phyloP scores from a whole-genome alignment of 2,113 vertebrate genomes.

The Paralichthys olivaceus region DNA sequence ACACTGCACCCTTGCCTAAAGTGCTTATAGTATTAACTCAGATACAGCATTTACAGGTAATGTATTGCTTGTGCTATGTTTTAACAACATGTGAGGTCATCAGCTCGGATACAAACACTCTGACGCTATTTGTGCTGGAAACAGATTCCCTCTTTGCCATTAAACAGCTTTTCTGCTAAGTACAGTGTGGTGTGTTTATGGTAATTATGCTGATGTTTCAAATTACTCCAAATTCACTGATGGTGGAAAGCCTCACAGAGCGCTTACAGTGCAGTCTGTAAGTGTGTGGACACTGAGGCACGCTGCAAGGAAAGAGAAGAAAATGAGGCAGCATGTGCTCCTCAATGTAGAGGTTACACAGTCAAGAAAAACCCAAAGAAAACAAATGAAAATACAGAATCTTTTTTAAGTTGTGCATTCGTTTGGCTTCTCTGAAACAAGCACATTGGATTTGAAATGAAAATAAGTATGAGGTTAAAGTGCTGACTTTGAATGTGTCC shows the following conservation, averaged over 20 bases:
- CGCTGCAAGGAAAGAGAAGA: not conserved
- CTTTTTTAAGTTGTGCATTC: not conserved
- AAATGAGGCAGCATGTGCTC: not conserved
- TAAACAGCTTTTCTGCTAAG: slow-evolving; percentile 3
- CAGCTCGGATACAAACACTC: not conserved
- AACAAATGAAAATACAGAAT: not conserved
- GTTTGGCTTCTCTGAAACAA: not conserved
- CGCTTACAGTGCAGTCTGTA: not conserved
- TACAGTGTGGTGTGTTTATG: slow-evolving; percentile 11
- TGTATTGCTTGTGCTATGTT: slow-evolving; percentile 11
- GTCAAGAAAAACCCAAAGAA: not conserved
- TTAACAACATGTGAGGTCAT: slow-evolving; percentile 20
- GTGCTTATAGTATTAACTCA: slow-evolving; percentile 40
- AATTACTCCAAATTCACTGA: slow-evolving; percentile 7
- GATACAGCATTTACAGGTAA: slow-evolving; percentile 33
- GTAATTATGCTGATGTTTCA: slow-evolving; percentile 12
- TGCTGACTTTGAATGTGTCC: slow-evolving; percentile 24
- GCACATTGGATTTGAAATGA: slow-evolving; percentile 15
- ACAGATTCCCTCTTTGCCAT: slow-evolving; percentile 9
- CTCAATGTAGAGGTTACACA: not conserved
- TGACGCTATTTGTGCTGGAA: not conserved
- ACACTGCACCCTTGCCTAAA: slow-evolving; percentile 31
- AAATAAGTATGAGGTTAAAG: slow-evolving; percentile 35
- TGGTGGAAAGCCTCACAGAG: not conserved
- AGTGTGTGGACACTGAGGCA: not conserved